Evolutionary conservation across 2,888 invertebrate genomes (phyloP), one percentile per base, ranked within the genome.

Genomic region (Chrysopilus asiliformis): DNA sequence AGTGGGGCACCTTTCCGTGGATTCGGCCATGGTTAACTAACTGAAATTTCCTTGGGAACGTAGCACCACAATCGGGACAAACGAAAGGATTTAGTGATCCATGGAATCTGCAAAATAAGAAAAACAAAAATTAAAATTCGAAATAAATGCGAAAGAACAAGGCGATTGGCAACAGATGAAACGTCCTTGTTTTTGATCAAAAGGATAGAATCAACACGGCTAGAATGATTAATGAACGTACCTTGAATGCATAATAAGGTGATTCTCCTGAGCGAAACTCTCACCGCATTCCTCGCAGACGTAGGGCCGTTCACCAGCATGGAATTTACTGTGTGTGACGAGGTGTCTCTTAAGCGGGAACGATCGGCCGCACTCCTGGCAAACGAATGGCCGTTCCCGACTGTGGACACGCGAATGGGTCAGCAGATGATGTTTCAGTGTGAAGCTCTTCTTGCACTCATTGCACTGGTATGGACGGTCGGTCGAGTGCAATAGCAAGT

Each of bases 41-140:
- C 59, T 85, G 84, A 65, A 85, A 85, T 68, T 85, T 85, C 43
- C 85, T 70, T 39, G 83, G 79, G 65, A 85, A 85, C 40, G 83
- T 81, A 35, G 77, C 79, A 15, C 84, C 83, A 55, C 95, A 95
- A 55, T 87, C 87, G 36, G 79, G 76, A 62, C 95, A 95, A 48
- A 82, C 82, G 66, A 93, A 95, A 9, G 95, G 94, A 53, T 90
- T 86, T 52, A 93, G 76, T 6, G 94, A 94, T n/a, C 90, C 91
- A 64, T 93, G 91, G 65, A 90, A 90, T 43, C 90, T 60, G 38
- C 24, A 12, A 4, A 12, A 32, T 17, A 27, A 28, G 7, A 31
- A 13, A 13, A 38, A 40, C 32, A 35, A 28, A 38, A n/a, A n/a
- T n/a, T n/a, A n/a, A n/a, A n/a, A n/a, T n/a, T n/a, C n/a, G n/a